Evolutionary conservation across 2,888 invertebrate species (phyloP).

Genomic region (Agriopis marginaria): DNA sequence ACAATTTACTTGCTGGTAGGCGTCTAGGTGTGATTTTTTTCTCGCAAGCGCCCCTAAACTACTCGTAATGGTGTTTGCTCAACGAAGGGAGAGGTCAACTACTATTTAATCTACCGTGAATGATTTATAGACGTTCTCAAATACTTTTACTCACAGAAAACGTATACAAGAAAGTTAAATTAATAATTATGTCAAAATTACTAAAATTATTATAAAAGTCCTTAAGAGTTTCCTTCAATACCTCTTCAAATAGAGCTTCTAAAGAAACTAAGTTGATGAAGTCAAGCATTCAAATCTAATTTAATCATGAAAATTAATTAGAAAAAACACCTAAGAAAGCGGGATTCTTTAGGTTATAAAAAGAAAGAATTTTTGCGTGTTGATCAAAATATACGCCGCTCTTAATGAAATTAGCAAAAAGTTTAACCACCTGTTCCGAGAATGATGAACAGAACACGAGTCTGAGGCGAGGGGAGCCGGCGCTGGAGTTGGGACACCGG

Average conservation of each 20-base stretch:
- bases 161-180: conserved; percentile 26
- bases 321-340: conserved; percentile 50
- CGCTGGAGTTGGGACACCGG: conserved; percentile 57
- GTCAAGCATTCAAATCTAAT: conserved; percentile 51
- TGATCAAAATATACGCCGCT: conserved; percentile 75
- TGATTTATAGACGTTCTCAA: conserved; percentile 82
- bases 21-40: conserved; percentile 61
- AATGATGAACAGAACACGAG: conserved; percentile 52
- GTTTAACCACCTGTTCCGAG: conserved; percentile 77
- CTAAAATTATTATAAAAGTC: background rate
- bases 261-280: conserved; percentile 14
- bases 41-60: conserved; percentile 66
- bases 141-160: conserved; percentile 50
- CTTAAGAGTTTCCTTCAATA: conserved; percentile 3
- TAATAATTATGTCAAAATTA: background rate
- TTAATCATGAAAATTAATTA: conserved; percentile 52
- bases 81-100: conserved; percentile 81
- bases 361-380: conserved; percentile 58
- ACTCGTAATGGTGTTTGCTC: conserved; percentile 79
- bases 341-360: conserved; percentile 57
- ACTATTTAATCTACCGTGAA: conserved; percentile 84
- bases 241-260: conserved; percentile 6
- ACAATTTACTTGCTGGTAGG: conserved; percentile 35
- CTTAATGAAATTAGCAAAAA: conserved; percentile 76
- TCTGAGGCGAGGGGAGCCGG: conserved; percentile 46